Conservation (phyloP, 1,140 invertebrate species). For the Drosophila neocordata region DNA sequence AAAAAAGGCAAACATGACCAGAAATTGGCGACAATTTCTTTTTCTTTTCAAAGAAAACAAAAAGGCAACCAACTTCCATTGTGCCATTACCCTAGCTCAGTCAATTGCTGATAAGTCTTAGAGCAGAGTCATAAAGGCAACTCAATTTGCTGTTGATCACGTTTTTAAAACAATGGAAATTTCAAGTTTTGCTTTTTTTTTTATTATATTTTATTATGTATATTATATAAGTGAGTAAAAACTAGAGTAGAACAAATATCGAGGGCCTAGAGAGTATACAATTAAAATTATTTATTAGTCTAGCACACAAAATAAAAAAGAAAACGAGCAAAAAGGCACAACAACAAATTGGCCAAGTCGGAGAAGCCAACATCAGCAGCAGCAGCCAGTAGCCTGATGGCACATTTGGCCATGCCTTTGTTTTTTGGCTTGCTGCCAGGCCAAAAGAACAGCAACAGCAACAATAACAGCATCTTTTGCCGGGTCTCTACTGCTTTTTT, state of each 20-base stretch:
- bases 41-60: not conserved
- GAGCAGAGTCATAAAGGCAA: slow-evolving; percentile 45
- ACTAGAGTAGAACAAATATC: slow-evolving; percentile 30
- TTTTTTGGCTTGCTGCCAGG: slow-evolving; percentile 73
- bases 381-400: slow-evolving; percentile 36
- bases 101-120: slow-evolving; percentile 41
- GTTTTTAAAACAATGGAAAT: slow-evolving; percentile 60
- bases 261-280: slow-evolving; percentile 55
- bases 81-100: not conserved
- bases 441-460: slow-evolving; percentile 45
- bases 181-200: slow-evolving; percentile 15
- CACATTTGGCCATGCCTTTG: slow-evolving; percentile 73
- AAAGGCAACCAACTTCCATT: not conserved
- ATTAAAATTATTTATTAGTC: slow-evolving; percentile 80
- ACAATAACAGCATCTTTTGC: slow-evolving; percentile 29
- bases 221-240: slow-evolving; percentile 29
- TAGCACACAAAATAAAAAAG: slow-evolving; percentile 8
- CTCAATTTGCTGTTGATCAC: slow-evolving; percentile 72
- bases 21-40: slow-evolving; percentile 12
- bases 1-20: slow-evolving; percentile 46
- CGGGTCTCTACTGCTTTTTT: slow-evolving; percentile 46
- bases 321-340: slow-evolving; percentile 2
- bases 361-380: slow-evolving; percentile 32
- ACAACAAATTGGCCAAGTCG: slow-evolving; percentile 2
- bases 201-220: slow-evolving; percentile 31